Evolutionary conservation across 1,140 invertebrate genomes (phyloP), one percentile per base, ranked within the genome.

Genomic region (Ceratina australensis): DNA sequence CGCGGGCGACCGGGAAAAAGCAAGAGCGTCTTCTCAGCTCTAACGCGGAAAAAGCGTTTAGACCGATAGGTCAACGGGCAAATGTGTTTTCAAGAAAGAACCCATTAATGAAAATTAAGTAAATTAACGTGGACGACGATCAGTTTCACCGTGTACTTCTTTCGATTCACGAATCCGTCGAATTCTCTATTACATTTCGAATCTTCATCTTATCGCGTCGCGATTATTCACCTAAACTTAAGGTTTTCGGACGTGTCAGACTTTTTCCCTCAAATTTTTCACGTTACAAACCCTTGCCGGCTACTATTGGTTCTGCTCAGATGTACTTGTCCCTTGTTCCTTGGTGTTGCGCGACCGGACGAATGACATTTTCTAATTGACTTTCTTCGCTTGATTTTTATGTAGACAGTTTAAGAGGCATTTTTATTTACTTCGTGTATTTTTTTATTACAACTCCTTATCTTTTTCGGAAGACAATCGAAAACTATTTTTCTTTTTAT

Each of bases 311-410:
- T 67, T 50, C 47, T 59, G 42, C 68, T 75, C 18, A 68, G 26
- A 49, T 57, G 26, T n/a, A 42, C 68, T 75, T 67, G 64, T 68
- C 68, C 72, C 28, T 68, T 47, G 57, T 72, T 50, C 15, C 59
- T 24, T 49, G 56, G 16, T 24, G 57, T 61, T 72, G 15, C 47
- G 47, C 26, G n/a, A 10, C 22, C 24, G 61, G 61, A 47, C 60
- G 60, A 24, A 52, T 22, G 42, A 54, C 24, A 16, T 13, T 24
- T 24, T 12, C 22, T 8, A 24, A 22, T 57, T 57, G 8, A 24
- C 13, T 47, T 20, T 10, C 4, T 15, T 18, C 10, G 13, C 60
- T n/a, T 18, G 18, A 42, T 10, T n/a, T 15, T 42, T 20, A n/a
- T 18, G 0, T 8, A 16, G 3, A 33, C 15, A 1, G 5, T 61